Conservation (phyloP, 2,888 invertebrate genomes). For the Lamellibrachia columna region DNA sequence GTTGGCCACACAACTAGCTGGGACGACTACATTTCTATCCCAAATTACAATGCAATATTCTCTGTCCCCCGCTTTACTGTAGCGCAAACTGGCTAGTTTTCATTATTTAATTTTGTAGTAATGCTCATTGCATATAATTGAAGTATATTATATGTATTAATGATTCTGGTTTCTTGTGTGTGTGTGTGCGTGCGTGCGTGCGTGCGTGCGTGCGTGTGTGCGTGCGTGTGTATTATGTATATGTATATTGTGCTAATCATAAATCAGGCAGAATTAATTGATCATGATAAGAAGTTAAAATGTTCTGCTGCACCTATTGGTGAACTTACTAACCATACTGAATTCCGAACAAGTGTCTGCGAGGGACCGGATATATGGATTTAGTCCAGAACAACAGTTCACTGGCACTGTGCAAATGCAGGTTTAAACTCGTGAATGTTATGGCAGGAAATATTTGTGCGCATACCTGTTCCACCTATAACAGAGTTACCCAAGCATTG, state of each 20-base stretch:
- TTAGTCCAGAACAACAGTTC: not conserved
- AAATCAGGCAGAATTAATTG: not conserved
- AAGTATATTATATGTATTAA: too few species aligned
- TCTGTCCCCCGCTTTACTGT: too few species aligned
- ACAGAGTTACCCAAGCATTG: not conserved
- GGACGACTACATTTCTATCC: not conserved
- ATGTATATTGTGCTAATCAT: not conserved
- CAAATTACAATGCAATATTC: not conserved
- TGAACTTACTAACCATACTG: not conserved
- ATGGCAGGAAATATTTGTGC: not conserved
- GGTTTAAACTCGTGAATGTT: not conserved
- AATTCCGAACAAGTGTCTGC: not conserved
- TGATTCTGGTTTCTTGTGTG: not conserved
- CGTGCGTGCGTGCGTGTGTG: not conserved
- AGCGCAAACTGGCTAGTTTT: too few species aligned
- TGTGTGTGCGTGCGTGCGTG: not conserved
- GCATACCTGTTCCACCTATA: not conserved
- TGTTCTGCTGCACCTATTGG: not conserved
- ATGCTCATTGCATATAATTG: not conserved
- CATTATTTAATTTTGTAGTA: not conserved
- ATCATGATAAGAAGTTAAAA: not conserved
- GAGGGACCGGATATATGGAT: not conserved
- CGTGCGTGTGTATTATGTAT: conserved; percentile 6
- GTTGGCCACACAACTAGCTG: not conserved
- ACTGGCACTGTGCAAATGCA: not conserved